Conservation (phyloP, 2,888 invertebrate species). For the Scaptomyza tumidula region DNA sequence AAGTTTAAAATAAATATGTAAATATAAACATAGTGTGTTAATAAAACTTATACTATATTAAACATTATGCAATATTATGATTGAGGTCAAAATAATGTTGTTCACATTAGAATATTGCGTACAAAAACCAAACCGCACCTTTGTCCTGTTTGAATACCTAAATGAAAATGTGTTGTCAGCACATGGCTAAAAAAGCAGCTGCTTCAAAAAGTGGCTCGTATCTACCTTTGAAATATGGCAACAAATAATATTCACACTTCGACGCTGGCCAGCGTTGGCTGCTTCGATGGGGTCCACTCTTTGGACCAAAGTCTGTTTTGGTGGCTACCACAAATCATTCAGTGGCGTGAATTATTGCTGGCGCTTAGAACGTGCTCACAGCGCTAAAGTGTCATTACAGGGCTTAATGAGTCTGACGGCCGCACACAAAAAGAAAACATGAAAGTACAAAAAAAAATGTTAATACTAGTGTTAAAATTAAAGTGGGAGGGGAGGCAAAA, state of each 20-base stretch:
- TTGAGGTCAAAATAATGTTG: not conserved
- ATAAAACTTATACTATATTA: not conserved
- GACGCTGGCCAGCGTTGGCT: constrained; percentile 32
- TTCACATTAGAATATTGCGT: not conserved
- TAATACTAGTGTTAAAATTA: constrained; percentile 12
- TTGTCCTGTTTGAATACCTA: not conserved
- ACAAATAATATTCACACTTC: constrained; percentile 74
- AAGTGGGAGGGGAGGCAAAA: not conserved
- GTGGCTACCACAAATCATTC: constrained; percentile 78
- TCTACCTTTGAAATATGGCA: constrained; percentile 58
- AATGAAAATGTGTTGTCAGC: constrained; percentile 1
- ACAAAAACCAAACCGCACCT: not conserved
- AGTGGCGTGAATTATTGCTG: constrained; percentile 81
- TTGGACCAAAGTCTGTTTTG: constrained; percentile 28
- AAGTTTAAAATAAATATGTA: not conserved
- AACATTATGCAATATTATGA: not conserved
- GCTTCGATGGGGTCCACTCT: constrained; percentile 42
- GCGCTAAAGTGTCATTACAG: constrained; percentile 79
- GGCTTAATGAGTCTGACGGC: constrained; percentile 71
- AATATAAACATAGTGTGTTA: too few species aligned
- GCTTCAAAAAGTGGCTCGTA: constrained; percentile 22
- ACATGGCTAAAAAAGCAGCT: constrained; percentile 34
- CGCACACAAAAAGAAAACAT: constrained; percentile 22
- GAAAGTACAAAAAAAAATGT: constrained; percentile 5
- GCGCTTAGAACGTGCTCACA: constrained; percentile 77